phyloP scores from a whole-genome alignment of 2,113 vertebrate genomes.

The Onychostruthus taczanowskii region DNA sequence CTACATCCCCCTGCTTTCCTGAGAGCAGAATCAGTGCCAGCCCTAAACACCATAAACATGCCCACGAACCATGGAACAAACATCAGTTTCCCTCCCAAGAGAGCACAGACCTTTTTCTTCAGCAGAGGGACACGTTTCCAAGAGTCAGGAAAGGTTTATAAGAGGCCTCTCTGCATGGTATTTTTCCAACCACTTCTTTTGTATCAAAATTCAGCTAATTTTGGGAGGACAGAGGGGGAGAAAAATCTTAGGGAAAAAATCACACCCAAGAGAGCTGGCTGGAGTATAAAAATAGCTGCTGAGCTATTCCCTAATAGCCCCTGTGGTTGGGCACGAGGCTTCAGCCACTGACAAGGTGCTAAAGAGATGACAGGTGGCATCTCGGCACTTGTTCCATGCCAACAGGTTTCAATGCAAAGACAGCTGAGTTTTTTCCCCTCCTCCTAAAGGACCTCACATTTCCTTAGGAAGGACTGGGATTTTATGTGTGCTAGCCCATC shows the following conservation, averaged over 20 bases:
- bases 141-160: background rate
- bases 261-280: background rate
- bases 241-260: background rate
- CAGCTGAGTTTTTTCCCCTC: background rate
- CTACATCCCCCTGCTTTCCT: background rate
- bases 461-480: background rate
- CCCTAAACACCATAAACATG: background rate
- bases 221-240: background rate
- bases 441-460: background rate
- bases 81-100: rapidly evolving
- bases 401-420: background rate
- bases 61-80: background rate
- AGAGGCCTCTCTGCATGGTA: background rate
- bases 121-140: background rate
- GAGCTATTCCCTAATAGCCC: background rate
- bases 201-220: background rate
- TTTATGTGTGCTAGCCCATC: background rate
- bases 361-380: background rate
- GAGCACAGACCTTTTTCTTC: background rate
- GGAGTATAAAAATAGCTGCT: background rate
- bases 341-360: background rate
- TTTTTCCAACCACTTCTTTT: background rate
- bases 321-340: background rate
- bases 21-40: background rate
- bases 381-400: background rate